These are phyloP conservation scores for Diceros bicornis DNA, from an alignment of 2,797 vertebrate genomes.

Conservation along the genomic window DNA sequence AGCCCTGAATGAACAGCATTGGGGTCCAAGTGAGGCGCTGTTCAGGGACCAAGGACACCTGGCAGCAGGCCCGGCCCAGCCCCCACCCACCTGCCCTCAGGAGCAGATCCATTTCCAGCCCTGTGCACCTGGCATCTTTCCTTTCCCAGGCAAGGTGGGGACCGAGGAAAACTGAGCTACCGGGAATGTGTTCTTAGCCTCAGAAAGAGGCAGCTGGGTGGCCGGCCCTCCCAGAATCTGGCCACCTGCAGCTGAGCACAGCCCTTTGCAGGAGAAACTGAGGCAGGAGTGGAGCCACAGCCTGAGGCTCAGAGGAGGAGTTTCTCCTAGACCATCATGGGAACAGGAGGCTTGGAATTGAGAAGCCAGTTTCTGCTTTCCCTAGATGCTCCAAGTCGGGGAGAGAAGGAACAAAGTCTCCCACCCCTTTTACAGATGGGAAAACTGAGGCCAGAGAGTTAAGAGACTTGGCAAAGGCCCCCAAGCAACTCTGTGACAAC, in stretches of 20 bases:
- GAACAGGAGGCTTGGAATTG: neutral
- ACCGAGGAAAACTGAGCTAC: constrained; percentile 78
- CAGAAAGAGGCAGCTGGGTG: constrained; percentile 59
- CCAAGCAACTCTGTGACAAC: neutral
- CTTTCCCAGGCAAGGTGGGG: constrained; percentile 54
- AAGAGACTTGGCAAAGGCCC: neutral
- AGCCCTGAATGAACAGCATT: constrained; percentile 56
- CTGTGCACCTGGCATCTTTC: constrained; percentile 73
- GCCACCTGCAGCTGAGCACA: constrained; percentile 50
- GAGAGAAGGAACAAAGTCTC: neutral
- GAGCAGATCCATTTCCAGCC: constrained; percentile 74
- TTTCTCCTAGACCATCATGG: neutral
- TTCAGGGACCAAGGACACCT: constrained; percentile 35
- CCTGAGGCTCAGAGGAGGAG: constrained; percentile 6
- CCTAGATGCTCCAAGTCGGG: neutral
- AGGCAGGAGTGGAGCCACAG: constrained; percentile 56
- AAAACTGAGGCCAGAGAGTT: neutral
- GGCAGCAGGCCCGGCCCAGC: constrained; percentile 62
- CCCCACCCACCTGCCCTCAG: neutral
- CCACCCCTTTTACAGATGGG: neutral
- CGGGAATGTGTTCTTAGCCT: constrained; percentile 67
- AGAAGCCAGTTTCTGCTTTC: neutral
- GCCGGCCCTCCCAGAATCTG: constrained; percentile 76
- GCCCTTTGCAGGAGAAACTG: constrained; percentile 71
- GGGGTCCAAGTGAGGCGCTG: constrained; percentile 67